These are phyloP conservation scores for Zaprionus africanus DNA, from an alignment of 1,140 invertebrate species.

Conservation along the genomic window DNA sequence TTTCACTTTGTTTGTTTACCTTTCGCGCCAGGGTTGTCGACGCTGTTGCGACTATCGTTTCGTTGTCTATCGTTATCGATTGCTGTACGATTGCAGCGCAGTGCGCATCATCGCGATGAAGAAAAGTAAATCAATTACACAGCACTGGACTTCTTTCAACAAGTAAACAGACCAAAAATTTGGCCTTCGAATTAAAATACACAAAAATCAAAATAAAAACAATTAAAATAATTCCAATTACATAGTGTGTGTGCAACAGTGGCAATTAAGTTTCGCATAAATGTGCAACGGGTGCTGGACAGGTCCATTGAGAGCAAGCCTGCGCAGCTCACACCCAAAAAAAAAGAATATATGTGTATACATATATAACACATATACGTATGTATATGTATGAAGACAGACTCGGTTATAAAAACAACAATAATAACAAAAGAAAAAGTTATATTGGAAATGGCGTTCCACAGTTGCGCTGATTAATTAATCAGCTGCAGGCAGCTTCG, in stretches of 20 bases:
- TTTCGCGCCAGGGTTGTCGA: slow-evolving; percentile 36
- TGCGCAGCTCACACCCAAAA: slow-evolving; percentile 71
- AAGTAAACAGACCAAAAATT: slow-evolving; percentile 40
- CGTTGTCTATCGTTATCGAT: slow-evolving; percentile 17
- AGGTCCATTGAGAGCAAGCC: slow-evolving; percentile 25
- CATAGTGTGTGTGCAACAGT: slow-evolving; percentile 17
- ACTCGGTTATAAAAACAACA: slow-evolving; percentile 61
- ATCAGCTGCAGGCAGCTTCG: slow-evolving; percentile 21
- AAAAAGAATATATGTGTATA: slow-evolving; percentile 48
- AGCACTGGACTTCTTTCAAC: slow-evolving; percentile 44
- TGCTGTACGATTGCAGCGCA: slow-evolving; percentile 6
- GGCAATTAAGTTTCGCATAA: not conserved
- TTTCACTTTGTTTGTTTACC: slow-evolving; percentile 72
- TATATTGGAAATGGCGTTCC: slow-evolving; percentile 25
- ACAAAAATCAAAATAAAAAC: slow-evolving; percentile 26
- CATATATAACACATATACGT: slow-evolving; percentile 25
- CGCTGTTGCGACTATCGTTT: not conserved
- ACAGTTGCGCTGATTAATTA: slow-evolving; percentile 12
- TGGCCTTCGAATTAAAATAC: slow-evolving; percentile 21
- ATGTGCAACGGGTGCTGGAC: not conserved
- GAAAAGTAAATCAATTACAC: slow-evolving; percentile 12
- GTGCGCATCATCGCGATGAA: slow-evolving; percentile 8
- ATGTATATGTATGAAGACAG: slow-evolving; percentile 25
- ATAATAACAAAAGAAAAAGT: slow-evolving; percentile 41
- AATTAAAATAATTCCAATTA: slow-evolving; percentile 20